Evolutionary conservation across 1,140 invertebrate genomes (phyloP).

Genomic region (Drosophila oshimai): DNA sequence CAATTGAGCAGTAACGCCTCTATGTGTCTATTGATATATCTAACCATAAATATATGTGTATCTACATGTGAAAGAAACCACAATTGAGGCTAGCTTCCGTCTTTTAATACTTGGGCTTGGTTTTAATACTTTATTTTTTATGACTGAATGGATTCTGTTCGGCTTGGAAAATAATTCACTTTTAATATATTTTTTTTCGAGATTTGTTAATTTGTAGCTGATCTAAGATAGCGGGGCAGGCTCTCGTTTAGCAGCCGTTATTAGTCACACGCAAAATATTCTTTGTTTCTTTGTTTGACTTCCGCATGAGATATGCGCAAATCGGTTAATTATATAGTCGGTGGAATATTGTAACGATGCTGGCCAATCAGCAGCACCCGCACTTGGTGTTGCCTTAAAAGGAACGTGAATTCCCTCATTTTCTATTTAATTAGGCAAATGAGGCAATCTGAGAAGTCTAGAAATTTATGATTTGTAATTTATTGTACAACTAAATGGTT

Average conservation of each 20-base stretch:
- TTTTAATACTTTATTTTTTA: conserved; percentile 24
- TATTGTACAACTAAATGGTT: conserved; percentile 18
- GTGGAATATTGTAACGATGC: conserved; percentile 14
- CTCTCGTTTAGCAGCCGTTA: conserved; percentile 56
- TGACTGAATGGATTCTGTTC: conserved; percentile 28
- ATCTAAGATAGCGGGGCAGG: conserved; percentile 9
- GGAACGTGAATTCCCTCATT: conserved; percentile 5
- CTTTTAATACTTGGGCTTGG: conserved; percentile 35
- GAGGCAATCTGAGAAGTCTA: conserved; percentile 29
- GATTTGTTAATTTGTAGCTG: conserved; percentile 23
- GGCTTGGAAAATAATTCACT: conserved; percentile 45
- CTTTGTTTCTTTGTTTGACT: conserved; percentile 27
- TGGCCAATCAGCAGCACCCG: conserved; percentile 48
- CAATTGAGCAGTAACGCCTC: conserved; percentile 55
- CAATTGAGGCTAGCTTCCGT: conserved; percentile 32
- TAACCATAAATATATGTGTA: conserved; percentile 30
- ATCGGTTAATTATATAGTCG: conserved; percentile 58
- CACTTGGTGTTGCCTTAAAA: conserved; percentile 22
- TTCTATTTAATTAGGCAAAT: conserved; percentile 59
- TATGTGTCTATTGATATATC: conserved; percentile 45
- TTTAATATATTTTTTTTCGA: conserved; percentile 44
- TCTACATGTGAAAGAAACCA: conserved; percentile 42
- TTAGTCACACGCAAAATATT: conserved; percentile 50
- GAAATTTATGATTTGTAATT: conserved; percentile 30
- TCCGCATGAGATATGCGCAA: conserved; percentile 52